phyloP scores from a whole-genome alignment of 92 coral and sea anemone species.

The Ricordea florida region DNA sequence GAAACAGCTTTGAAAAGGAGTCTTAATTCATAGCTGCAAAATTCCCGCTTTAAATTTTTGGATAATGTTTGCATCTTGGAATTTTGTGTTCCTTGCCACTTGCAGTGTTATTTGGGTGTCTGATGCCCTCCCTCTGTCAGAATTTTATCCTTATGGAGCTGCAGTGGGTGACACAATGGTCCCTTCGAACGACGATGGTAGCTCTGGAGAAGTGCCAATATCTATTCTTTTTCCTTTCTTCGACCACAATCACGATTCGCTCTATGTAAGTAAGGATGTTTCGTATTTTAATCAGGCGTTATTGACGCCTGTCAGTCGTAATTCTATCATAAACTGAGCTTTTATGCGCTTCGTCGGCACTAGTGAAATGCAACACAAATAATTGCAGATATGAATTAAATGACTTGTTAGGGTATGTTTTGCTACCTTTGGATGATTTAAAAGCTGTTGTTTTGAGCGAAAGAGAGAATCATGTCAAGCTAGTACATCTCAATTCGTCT shows the following conservation, averaged over 20 bases:
- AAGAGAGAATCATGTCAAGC: not conserved
- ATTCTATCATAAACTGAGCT: not conserved
- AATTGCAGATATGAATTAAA: too few species aligned
- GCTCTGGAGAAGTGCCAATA: conserved; percentile 53
- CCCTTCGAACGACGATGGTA: conserved; percentile 55
- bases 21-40: too few species aligned
- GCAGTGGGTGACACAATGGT: conserved; percentile 25
- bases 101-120: not conserved
- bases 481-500: not conserved
- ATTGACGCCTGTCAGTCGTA: not conserved
- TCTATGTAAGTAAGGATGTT: conserved; percentile 55
- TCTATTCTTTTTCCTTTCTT: conserved; percentile 67
- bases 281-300: not conserved
- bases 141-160: conserved; percentile 63
- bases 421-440: too few species aligned
- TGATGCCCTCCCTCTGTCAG: not conserved
- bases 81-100: too few species aligned
- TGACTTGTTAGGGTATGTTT: too few species aligned
- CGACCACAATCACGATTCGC: conserved; percentile 59
- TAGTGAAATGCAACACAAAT: too few species aligned
- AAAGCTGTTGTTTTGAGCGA: too few species aligned
- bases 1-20: too few species aligned
- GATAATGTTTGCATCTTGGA: too few species aligned
- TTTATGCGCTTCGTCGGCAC: not conserved
- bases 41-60: too few species aligned